Conservation (phyloP, 2,113 vertebrate species). For the Nanger granti region DNA sequence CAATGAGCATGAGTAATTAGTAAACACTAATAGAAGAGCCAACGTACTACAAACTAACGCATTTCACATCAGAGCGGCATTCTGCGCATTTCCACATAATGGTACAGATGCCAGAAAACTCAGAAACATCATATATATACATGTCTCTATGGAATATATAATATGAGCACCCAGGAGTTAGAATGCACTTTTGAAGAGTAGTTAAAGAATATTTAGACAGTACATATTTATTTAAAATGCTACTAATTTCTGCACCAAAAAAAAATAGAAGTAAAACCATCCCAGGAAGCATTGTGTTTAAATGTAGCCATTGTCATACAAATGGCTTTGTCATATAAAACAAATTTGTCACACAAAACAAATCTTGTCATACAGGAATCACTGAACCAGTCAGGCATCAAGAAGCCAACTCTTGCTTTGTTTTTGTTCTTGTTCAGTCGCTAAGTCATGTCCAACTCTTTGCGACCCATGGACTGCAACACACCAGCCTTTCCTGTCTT, state of each 20-base stretch:
- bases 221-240: background rate
- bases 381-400: background rate
- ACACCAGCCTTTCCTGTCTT: background rate
- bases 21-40: background rate
- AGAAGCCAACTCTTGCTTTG: background rate
- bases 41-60: background rate
- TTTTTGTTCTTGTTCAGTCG: background rate
- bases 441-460: background rate
- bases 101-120: background rate
- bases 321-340: background rate
- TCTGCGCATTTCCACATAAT: background rate
- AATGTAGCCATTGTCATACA: background rate
- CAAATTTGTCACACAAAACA: background rate
- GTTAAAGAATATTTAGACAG: background rate
- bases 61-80: background rate
- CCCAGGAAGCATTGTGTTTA: background rate
- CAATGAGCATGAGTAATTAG: background rate
- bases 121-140: background rate
- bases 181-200: background rate
- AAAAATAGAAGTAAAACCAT: background rate
- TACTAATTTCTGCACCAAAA: background rate
- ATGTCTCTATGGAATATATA: background rate
- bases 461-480: background rate
- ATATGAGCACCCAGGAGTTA: background rate
- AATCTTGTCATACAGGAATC: background rate